A percentile compares a stretch with the other conserved stretches of the same genome.
Evolutionary conservation across 1,140 invertebrate species (phyloP).

Genomic region (Sinella curviseta): DNA sequence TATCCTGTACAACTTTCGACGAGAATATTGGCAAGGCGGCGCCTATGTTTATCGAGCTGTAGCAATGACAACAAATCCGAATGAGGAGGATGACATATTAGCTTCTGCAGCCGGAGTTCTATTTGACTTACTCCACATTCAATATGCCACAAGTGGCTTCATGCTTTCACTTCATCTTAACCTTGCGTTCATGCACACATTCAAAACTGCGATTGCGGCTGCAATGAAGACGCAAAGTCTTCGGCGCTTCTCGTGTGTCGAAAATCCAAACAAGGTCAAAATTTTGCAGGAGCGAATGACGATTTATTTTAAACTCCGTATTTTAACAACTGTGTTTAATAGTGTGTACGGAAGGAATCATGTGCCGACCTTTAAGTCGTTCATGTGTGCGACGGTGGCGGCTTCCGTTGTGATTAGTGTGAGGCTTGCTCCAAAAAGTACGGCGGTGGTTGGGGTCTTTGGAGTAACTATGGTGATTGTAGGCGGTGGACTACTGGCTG

Average conservation of each 20-base stretch:
- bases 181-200: no score
- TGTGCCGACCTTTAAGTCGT: background rate
- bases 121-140: background rate
- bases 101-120: background rate
- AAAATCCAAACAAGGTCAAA: background rate
- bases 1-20: background rate
- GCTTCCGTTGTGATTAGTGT: background rate
- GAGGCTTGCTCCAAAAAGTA: background rate
- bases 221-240: no score
- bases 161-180: background rate
- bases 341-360: background rate
- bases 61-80: background rate
- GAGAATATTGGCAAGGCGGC: background rate
- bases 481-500: background rate
- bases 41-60: background rate
- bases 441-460: background rate
- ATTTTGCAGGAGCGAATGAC: background rate
- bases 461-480: background rate
- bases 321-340: background rate
- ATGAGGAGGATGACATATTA: background rate
- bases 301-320: background rate
- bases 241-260: no score
- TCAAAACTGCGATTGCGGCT: no score
- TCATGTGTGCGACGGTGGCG: background rate
- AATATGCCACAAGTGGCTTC: background rate